A percentile compares a stretch with the other conserved stretches of the same genome.
Conservation (phyloP, 2,888 invertebrate species). For the Acanthosoma haemorrhoidale region DNA sequence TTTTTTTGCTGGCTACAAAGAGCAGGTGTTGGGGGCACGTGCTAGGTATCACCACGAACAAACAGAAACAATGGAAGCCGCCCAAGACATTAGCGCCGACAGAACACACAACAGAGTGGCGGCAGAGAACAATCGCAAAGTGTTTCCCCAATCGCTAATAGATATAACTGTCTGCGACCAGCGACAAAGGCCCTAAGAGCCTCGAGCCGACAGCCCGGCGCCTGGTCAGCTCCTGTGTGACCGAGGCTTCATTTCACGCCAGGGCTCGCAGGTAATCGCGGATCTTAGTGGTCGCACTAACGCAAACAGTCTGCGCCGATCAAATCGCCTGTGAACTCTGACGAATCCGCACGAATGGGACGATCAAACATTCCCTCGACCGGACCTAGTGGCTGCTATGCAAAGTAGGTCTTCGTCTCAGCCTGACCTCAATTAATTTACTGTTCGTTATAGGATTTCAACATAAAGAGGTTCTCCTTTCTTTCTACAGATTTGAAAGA, state of each 20-base stretch:
- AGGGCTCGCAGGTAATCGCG: neutral
- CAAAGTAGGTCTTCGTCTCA: no score
- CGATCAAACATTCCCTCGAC: neutral
- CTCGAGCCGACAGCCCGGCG: neutral
- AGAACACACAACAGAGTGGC: no score
- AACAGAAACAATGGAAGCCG: no score
- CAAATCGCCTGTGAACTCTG: neutral
- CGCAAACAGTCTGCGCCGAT: neutral
- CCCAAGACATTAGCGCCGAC: no score
- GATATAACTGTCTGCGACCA: slow-evolving; percentile 4
- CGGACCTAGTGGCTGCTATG: neutral
- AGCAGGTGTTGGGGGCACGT: no score
- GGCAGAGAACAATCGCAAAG: neutral
- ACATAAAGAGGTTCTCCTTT: no score
- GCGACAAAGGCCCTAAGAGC: neutral
- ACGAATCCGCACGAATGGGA: slow-evolving; percentile 10
- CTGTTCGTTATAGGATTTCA: no score
- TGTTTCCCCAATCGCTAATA: slow-evolving; percentile 8
- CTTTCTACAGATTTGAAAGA: no score
- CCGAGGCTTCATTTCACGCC: slow-evolving; percentile 6
- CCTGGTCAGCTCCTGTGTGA: slow-evolving; percentile 8
- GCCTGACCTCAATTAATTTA: no score
- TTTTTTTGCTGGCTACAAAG: no score
- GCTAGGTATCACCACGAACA: no score
- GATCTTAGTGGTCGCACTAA: neutral